Conservation (phyloP, 1,140 invertebrate species). For the Solen grandis region DNA sequence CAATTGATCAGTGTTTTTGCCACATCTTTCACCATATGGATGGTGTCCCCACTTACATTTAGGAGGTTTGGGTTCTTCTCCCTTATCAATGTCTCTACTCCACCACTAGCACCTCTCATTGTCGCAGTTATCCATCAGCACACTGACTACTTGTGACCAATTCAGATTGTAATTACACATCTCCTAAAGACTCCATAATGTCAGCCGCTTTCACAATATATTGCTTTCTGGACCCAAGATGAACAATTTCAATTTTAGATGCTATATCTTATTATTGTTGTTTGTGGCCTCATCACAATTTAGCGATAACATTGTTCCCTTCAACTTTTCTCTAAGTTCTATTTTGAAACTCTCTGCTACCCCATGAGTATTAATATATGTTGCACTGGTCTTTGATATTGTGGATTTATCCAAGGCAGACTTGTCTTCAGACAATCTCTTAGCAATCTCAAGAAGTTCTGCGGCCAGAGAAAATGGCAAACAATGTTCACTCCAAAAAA, state of each 20-base stretch:
- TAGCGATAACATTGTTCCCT: no score
- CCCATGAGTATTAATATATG: no score
- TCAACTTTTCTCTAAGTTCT: no score
- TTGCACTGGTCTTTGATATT: no score
- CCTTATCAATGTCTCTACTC: conserved; percentile 5
- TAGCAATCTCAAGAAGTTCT: no score
- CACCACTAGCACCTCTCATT: conserved; percentile 12
- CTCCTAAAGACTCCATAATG: no score
- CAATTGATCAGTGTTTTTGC: neutral
- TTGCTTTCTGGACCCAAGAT: conserved; percentile 4
- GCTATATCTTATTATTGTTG: neutral
- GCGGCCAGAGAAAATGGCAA: no score
- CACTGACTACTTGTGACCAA: conserved; percentile 14
- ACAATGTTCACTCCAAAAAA: no score
- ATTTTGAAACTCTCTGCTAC: no score
- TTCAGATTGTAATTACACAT: no score
- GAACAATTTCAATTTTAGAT: conserved; percentile 2
- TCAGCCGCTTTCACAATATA: conserved; percentile 2
- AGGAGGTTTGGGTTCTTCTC: neutral
- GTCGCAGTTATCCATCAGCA: conserved; percentile 8
- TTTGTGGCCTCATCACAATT: conserved; percentile 45
- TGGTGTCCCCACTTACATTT: conserved; percentile 20
- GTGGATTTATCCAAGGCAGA: no score
- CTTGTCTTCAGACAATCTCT: no score
- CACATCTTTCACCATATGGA: conserved; percentile 20